Base-by-base conservation (phyloP, 2,113 vertebrate species). In the Manacus vitellinus region DNA sequence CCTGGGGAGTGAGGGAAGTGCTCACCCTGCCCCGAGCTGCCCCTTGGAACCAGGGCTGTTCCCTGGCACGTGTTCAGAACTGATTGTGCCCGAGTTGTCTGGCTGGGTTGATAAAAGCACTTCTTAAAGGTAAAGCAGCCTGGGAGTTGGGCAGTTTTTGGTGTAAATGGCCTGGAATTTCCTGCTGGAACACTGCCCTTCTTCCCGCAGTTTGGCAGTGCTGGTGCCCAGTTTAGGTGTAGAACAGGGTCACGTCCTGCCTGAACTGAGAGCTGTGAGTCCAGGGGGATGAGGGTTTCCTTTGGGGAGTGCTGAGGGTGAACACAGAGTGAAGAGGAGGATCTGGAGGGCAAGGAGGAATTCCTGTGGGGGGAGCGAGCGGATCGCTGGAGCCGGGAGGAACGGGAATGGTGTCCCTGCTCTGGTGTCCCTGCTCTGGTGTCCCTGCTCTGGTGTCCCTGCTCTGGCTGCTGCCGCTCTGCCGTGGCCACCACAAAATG, bases 181-280 rank as follows among this genome's bases (percentile, higher is more conserved):
- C 56, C 21, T 82, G 24, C 31, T 39, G 65, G 14, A 43, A 24
- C 20, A 19, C 14, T 4, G 24, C 24, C 79, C 43, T 37, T 78
- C 0, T 9, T 7, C 5, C 11, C 2, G 44, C 8, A 8, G 27
- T 16, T 12, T 43, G 33, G 5, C 13, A 15, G 28, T 27, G 33
- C 55, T 18, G 33, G 20, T 27, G 8, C n/a, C 72, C 2, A 0
- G 4, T 37, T 70, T 6, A 1, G 16, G 9, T 9, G 23, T 31
- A 35, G 33, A 20, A 10, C 4, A 18, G 30, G 14, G 62, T 62
- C 44, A 55, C 6, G 2, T 30, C 28, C 13, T 39, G 20, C 35
- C 62, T 59, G 19, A 41, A 51, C 28, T 6, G 27, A 44, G 63
- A 46, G 54, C 10, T 35, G 23, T 4, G 54, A 88, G 25, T 3